phyloP scores from a whole-genome alignment of 2,888 invertebrate genomes.

The Scaeva pyrastri region DNA sequence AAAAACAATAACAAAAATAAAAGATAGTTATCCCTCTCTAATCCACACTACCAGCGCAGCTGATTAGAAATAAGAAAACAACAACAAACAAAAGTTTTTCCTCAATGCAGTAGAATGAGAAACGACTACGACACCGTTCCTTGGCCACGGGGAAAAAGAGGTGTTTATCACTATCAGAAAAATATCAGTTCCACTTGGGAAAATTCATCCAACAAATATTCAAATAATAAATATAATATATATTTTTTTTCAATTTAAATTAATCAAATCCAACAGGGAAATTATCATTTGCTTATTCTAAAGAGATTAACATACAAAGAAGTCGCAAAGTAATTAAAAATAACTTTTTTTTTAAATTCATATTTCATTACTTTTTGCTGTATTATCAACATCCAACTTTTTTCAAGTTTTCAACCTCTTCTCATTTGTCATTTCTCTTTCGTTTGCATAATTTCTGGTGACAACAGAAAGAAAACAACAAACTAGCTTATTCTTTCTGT shows the following conservation, averaged over 20 bases:
- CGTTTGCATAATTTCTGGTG: constrained; percentile 52
- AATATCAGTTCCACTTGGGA: background rate
- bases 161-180: background rate
- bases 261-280: background rate
- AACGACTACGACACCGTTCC: background rate
- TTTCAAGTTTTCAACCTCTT: background rate
- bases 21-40: constrained; percentile 59
- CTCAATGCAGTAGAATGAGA: constrained; percentile 20
- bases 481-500: constrained; percentile 14
- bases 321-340: background rate
- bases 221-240: background rate
- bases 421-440: constrained; percentile 34
- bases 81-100: constrained; percentile 10
- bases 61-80: constrained; percentile 47
- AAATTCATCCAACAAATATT: background rate
- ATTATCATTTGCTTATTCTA: background rate
- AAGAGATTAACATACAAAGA: background rate
- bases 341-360: background rate
- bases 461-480: constrained; percentile 27
- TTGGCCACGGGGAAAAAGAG: background rate
- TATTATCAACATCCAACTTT: background rate
- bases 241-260: background rate
- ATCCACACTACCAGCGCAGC: constrained; percentile 40
- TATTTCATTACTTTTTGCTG: background rate
- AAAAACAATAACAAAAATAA: constrained; percentile 68